Percentiles rank a stretch among this genome's conserved stretches.
Evolutionary conservation across 2,888 invertebrate genomes (phyloP).

Genomic region (Cordilura impudica): DNA sequence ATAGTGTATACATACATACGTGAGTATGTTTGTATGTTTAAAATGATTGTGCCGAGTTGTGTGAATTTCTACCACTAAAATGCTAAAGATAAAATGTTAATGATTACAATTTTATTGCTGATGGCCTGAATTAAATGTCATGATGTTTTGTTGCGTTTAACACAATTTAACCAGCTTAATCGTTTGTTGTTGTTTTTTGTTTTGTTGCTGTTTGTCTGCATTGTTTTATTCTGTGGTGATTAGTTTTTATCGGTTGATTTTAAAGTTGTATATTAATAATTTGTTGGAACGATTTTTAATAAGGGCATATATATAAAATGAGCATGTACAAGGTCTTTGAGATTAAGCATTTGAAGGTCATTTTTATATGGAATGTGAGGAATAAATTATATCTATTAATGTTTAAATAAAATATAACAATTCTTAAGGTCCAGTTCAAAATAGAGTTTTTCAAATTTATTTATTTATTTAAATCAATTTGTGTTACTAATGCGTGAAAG

Average conservation of each 20-base stretch:
- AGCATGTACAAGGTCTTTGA: too few relatives aligned
- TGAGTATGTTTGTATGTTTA: not conserved
- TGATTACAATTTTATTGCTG: slow-evolving; percentile 45
- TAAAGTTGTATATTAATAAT: slow-evolving; percentile 17
- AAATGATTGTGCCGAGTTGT: not conserved
- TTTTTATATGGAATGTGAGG: too few relatives aligned
- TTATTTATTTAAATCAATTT: too few relatives aligned
- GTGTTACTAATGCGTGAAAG: too few relatives aligned
- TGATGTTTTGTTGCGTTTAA: slow-evolving; percentile 31
- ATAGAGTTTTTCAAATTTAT: too few relatives aligned
- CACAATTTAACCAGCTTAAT: slow-evolving; percentile 24
- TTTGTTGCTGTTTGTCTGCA: not conserved
- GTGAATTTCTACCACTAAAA: not conserved
- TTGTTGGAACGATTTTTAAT: slow-evolving; percentile 3
- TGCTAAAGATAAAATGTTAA: slow-evolving; percentile 13
- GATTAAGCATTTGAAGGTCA: too few relatives aligned
- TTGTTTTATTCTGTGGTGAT: not conserved
- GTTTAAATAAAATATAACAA: too few relatives aligned
- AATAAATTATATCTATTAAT: too few relatives aligned
- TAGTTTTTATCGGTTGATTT: slow-evolving; percentile 11
- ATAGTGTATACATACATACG: too few relatives aligned
- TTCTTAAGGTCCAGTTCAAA: too few relatives aligned
- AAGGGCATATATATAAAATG: slow-evolving; percentile 2
- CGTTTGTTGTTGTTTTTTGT: not conserved
- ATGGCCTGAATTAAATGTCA: slow-evolving; percentile 44